Evolutionary conservation across 1,140 invertebrate species (phyloP), one percentile per base, ranked within the genome.

Genomic region (Papilio glaucus): DNA sequence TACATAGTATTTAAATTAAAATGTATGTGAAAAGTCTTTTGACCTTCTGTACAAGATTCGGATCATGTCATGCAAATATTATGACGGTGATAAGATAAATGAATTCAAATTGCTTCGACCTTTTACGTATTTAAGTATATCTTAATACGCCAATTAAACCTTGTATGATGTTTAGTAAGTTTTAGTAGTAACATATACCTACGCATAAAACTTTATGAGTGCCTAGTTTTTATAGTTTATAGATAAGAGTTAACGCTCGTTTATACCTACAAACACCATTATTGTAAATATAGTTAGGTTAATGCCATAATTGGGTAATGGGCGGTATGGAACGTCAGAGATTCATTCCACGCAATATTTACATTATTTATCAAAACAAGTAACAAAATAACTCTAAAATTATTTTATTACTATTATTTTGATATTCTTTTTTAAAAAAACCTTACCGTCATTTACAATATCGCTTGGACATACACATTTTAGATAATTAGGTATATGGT

Each of bases 1-100:
- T 18, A 57, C 15, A 1, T 9, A 57, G 21, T 12, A 24, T 18
- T 49, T 7, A 57, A 12, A 13, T 24, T 24, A 33, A 33, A 33
- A 33, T 33, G 29, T 1, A 57, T 26, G 49, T 24, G 24, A 57
- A 24, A 57, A 57, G 18, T 57, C 21, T 57, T 26, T 57, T 57
- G 49, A 57, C 49, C 49, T 57, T 57, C 21, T 26, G 3, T 57
- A 24, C 24, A 57, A 57, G 49, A 57, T 57, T 57, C 49, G 49
- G 21, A 57, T 57, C 49, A 57, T 57, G 49, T 57, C 18, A 24
- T 45, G 49, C 49, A 57, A 57, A 57, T 57, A 57, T 57, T 57
- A 57, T 57, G 49, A 57, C 21, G 24, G 49, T 57, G 49, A 57
- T 57, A 26, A 57, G 21, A 26, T 57, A 45, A 45, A 45, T 45